Conservation (phyloP, 64 coral and sea anemone genomes). For the Stichodactyla helianthus region DNA sequence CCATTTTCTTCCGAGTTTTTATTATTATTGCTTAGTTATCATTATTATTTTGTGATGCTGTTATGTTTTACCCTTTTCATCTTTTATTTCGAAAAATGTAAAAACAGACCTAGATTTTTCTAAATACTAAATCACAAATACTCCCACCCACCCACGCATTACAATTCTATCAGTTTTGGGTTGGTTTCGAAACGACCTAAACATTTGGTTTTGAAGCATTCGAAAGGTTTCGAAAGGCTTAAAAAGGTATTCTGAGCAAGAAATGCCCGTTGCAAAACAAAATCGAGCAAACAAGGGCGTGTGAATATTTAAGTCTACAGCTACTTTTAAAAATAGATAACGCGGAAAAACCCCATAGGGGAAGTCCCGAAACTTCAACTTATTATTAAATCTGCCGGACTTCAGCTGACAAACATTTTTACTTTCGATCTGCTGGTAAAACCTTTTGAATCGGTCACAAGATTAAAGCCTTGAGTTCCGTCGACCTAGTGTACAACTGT, state of each 20-base stretch:
- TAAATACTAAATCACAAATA: too few species aligned
- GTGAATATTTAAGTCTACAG: background rate
- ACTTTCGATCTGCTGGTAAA: background rate
- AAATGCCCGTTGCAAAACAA: background rate
- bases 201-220: too few species aligned
- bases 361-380: background rate
- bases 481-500: background rate
- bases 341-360: background rate
- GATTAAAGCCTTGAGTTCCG: background rate
- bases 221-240: background rate
- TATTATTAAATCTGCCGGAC: background rate
- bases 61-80: too few species aligned
- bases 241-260: background rate
- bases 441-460: background rate
- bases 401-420: background rate
- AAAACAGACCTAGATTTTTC: too few species aligned
- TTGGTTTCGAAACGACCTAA: too few species aligned
- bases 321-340: background rate
- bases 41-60: too few species aligned
- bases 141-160: too few species aligned
- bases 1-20: too few species aligned
- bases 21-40: too few species aligned
- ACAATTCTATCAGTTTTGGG: too few species aligned
- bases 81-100: too few species aligned
- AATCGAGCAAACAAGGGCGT: background rate